Base-by-base conservation (phyloP, 2,797 vertebrate genomes). In the Ceryle rudis region DNA sequence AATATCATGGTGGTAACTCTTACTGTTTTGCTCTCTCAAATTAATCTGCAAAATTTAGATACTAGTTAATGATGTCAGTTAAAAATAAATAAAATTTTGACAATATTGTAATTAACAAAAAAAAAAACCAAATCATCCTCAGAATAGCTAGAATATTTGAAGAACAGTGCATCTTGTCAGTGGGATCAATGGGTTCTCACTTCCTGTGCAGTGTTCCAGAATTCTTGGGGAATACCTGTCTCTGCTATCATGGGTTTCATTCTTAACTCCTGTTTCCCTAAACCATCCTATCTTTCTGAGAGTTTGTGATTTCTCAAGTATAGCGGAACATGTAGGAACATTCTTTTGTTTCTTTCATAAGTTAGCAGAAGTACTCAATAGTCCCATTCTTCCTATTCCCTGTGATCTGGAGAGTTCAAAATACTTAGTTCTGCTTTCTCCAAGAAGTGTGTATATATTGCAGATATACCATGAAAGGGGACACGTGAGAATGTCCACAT, bases 51-150 rank as follows among this genome's bases (percentile, higher is more conserved):
- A 92, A 88, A 83, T 90, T 90, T 61, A 61, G 57, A 66, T 29
- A 41, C 4, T 42, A 75, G 12, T 70, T 82, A 88, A 82, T 61
- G 47, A 83, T 73, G 70, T 6, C 28, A 44, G 31, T 61, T 72
- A 67, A 57, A 93, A 94, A 92, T 84, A 96, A 88, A 83, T 37
- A 81, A 31, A 54, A 72, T 44, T 86, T 55, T 67, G 46, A 67
- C 62, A 64, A 52, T 41, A 58, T 29, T 58, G 5, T 51, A 81
- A 72, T 71, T 93, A 93, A 52, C 39, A 46, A 23, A 88, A 89
- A 79, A 33, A n/a, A n/a, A n/a, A n/a, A n/a, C n/a, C n/a, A 21
- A 25, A 51, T 28, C 3, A 44, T 54, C 23, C 64, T 72, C n/a
- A 15, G 41, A 73, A 67, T 66, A 90, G 13, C 42, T 83, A 86